Evolutionary conservation across 2,113 vertebrate genomes (phyloP), one percentile per base, ranked within the genome.

Genomic region (Elephas maximus): DNA sequence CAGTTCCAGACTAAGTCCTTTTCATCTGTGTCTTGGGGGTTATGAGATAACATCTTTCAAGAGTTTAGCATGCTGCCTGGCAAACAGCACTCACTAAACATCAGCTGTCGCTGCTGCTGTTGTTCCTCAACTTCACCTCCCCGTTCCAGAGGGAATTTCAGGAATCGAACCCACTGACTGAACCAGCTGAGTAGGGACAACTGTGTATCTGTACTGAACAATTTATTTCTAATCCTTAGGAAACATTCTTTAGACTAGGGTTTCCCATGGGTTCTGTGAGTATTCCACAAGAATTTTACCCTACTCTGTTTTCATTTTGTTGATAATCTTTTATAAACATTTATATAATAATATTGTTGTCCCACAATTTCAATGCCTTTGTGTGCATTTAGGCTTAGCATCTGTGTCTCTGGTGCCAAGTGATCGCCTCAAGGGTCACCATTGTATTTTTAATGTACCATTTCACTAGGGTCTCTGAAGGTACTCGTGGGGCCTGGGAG

Each of bases 341-440:
- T 12, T 33, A 44, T 6, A 26, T 1, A 65, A 79, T 60, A 5
- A 15, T 37, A 24, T 21, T 28, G 8, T n/a, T 21, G 26, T 26
- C 6, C 24, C 6, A 33, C 0, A 0, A 4, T 53, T 78, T 51
- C 15, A 0, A 1, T 5, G 71, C 30, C 48, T 88, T 17, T 8
- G 2, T 37, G 14, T 4, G 41, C 53, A 17, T 44, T 62, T 63
- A 65, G 10, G 82, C 24, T 44, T 26, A 23, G 26, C 20, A 18
- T 12, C 73, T 2, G 15, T 17, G 73, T 7, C 74, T n/a, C 94
- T 41, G 60, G 67, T 53, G n/a, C 85, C 57, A 9, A 9, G 71
- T 20, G 37, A 67, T 10, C 51, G 15, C 78, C 62, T 94, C 41
- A 44, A 41, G 73, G 9, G 45, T 41, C 69, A 78, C 24, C 33